phyloP scores from a whole-genome alignment of 2,888 invertebrate genomes.

The Arrhopalites spinosus region DNA sequence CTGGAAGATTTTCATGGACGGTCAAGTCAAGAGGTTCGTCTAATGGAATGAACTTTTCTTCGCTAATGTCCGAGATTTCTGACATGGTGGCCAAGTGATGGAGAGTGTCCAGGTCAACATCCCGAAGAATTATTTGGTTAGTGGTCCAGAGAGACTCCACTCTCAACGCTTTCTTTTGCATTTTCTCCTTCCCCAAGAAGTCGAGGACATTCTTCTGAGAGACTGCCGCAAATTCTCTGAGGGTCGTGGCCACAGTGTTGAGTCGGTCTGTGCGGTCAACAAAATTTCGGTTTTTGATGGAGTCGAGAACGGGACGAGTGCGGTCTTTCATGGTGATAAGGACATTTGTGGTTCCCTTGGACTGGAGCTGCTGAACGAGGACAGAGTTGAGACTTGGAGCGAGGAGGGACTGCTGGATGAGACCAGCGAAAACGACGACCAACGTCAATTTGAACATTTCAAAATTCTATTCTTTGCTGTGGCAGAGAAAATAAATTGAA shows the following conservation, averaged over 20 bases:
- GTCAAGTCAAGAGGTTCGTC: conserved; percentile 11
- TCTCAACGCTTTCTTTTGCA: too few species aligned
- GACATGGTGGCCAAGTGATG: background rate
- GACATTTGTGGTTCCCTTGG: conserved; percentile 4
- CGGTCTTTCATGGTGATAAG: conserved; percentile 11
- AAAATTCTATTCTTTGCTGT: too few species aligned
- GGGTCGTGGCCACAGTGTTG: background rate
- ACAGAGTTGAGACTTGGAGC: background rate
- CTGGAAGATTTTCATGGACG: conserved; percentile 2
- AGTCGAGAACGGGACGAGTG: background rate
- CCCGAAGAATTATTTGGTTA: conserved; percentile 16
- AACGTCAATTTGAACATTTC: background rate
- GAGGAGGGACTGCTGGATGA: conserved; percentile 6
- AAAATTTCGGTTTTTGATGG: background rate
- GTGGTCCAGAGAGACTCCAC: conserved; percentile 16
- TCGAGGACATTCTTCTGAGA: background rate
- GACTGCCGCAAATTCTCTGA: background rate
- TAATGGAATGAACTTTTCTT: background rate
- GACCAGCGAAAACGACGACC: background rate
- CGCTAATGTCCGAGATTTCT: background rate
- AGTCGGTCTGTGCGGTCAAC: background rate
- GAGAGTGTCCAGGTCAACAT: background rate
- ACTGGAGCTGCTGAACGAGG: background rate
- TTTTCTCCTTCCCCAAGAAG: background rate
- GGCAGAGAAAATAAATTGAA: too few species aligned